Evolutionary conservation across 2,888 invertebrate genomes (phyloP), one percentile per base, ranked within the genome.

Genomic region (Glaucopsyche alexis): DNA sequence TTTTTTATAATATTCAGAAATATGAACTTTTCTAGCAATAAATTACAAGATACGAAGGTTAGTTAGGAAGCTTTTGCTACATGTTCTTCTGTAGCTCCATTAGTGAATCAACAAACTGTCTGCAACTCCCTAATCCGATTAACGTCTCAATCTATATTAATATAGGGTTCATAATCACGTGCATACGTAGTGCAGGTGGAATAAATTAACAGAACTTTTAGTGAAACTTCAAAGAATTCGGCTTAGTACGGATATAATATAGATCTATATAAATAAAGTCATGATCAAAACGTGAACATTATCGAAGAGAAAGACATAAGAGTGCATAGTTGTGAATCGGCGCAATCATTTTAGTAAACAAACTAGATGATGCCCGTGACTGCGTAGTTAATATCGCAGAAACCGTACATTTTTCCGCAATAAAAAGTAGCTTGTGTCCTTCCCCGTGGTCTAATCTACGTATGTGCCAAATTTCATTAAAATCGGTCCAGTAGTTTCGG

Each of bases 191-290:
- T 52, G 64, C 77, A 77, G 77, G 76, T 77, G 77, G 76, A 73
- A 75, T 74, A 73, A 75, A 77, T 77, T 76, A 75, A 73, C 66
- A 69, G 55, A 72, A 72, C 60, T 60, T 52, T 73, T 72, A 55
- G 60, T 55, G 64, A 73, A 74, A 76, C 73, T 74, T 75, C 75
- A 76, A 76, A 75, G 74, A 73, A 74, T 71, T 73, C 73, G 42
- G 49, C 47, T 69, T 69, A 7, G 64, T 74, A 74, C 75, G 71
- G 72, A 72, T n/a, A n/a, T n/a, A 71, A 72, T 52, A 64, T 66
- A 72, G 50, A 74, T 74, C 11, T 49, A 19, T 42, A 11, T 45
- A 49, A 69, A 69, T 49, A 69, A 19, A 49, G 19, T 19, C 7
- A 38, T 14, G 67, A 42, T 67, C 38, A 49, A 11, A 13, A 40